Conservation (phyloP, 2,113 vertebrate species). For the Egretta garzetta region DNA sequence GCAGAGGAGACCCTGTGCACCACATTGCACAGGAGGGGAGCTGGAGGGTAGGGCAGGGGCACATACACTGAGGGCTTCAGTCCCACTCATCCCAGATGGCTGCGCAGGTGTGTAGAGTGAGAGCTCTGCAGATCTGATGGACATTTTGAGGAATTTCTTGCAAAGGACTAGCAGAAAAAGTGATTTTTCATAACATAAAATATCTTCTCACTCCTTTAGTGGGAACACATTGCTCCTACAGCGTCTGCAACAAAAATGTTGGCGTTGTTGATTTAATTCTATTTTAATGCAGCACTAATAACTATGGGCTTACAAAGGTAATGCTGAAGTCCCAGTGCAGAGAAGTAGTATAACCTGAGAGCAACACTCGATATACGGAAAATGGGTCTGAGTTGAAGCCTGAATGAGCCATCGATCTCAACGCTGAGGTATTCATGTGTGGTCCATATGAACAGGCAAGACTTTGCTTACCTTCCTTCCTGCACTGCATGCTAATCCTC, state of each 20-base stretch:
- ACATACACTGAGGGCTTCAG: accelerated
- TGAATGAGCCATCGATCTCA: neutral
- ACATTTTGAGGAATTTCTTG: neutral
- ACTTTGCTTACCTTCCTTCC: neutral
- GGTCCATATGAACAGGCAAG: neutral
- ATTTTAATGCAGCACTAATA: neutral
- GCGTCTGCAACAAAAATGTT: neutral
- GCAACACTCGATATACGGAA: accelerated
- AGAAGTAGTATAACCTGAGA: neutral
- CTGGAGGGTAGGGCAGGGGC: neutral
- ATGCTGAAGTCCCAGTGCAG: neutral
- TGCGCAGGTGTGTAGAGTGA: neutral
- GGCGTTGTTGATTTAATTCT: neutral
- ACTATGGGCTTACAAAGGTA: neutral
- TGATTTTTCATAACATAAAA: neutral
- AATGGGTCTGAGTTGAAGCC: neutral
- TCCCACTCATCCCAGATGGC: accelerated
- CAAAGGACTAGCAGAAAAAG: neutral
- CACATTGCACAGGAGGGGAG: accelerated
- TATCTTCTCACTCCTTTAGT: neutral
- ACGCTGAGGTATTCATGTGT: neutral
- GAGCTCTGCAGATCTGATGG: neutral
- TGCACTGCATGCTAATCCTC: neutral
- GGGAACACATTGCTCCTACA: accelerated
- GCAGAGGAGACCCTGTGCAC: neutral